Percentiles rank a stretch among this genome's conserved stretches.
Evolutionary conservation across 2,888 invertebrate genomes (phyloP).

Genomic region (Cataglyphis altisquamis): DNA sequence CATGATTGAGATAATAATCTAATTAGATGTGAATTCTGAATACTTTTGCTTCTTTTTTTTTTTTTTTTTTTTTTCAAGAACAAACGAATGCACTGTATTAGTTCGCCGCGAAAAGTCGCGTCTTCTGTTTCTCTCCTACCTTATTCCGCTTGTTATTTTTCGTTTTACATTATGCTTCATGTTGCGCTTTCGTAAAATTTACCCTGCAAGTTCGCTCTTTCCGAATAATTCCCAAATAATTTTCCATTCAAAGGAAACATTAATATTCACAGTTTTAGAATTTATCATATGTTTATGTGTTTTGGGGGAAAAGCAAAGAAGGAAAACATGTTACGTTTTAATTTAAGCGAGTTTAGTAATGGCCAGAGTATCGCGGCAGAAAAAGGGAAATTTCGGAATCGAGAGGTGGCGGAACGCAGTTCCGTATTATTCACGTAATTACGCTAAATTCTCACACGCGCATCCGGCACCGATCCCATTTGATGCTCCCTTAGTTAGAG

Average conservation of each 20-base stretch:
- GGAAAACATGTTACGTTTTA: constrained; percentile 13
- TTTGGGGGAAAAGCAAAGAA: not conserved
- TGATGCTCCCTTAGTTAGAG: not conserved
- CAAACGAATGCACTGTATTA: not conserved
- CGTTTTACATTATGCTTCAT: not conserved
- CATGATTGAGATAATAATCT: not conserved
- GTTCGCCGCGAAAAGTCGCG: not conserved
- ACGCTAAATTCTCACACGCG: no score
- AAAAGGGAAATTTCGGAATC: constrained; percentile 39
- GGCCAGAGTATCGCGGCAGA: constrained; percentile 25
- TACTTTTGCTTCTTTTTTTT: not conserved
- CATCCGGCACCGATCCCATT: not conserved
- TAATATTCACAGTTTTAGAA: not conserved
- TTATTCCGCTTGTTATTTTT: not conserved
- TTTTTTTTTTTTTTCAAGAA: not conserved
- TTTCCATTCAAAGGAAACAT: not conserved
- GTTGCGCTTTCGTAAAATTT: constrained; percentile 26
- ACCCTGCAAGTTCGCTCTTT: not conserved
- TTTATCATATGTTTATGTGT: not conserved
- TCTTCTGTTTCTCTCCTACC: no score
- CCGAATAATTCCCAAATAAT: not conserved
- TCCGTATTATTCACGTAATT: no score
- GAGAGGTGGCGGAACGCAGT: constrained; percentile 35
- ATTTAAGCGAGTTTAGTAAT: not conserved
- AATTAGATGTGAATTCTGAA: not conserved